Conservation (phyloP, 2,888 invertebrate species). For the Crepidodera aurea region DNA sequence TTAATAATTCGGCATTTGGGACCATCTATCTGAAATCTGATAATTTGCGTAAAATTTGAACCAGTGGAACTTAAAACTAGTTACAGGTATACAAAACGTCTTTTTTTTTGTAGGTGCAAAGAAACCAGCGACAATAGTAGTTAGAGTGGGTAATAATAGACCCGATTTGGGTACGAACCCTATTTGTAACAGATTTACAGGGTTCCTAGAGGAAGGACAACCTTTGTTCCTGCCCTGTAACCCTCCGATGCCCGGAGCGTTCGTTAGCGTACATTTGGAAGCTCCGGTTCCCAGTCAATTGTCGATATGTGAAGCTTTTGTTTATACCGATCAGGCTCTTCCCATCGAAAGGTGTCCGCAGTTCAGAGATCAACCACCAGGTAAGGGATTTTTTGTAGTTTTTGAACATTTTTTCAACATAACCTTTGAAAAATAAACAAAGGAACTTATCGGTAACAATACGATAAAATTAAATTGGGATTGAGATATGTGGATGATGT, state of each 20-base stretch:
- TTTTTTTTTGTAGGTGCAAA: constrained; percentile 70
- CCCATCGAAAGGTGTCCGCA: constrained; percentile 93
- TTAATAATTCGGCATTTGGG: no score
- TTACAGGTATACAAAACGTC: no score
- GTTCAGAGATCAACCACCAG: constrained; percentile 91
- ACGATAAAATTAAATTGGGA: no score
- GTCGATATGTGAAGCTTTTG: constrained; percentile 92
- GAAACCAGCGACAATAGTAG: constrained; percentile 85
- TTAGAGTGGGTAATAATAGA: constrained; percentile 90
- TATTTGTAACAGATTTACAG: constrained; percentile 89
- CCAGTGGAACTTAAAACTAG: no score
- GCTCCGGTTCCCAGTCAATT: constrained; percentile 76
- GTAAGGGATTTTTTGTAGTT: constrained; percentile 20
- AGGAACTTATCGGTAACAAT: no score
- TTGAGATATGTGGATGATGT: no score
- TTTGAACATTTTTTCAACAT: not conserved
- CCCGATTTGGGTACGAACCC: constrained; percentile 92
- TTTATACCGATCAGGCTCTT: constrained; percentile 90
- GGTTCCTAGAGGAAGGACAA: constrained; percentile 86
- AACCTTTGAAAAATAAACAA: no score
- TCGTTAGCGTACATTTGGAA: constrained; percentile 91
- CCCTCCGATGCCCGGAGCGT: constrained; percentile 94
- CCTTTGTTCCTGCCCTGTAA: constrained; percentile 92
- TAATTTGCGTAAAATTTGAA: no score
- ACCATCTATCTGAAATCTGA: no score